Percentiles rank a stretch among this genome's conserved stretches.
Conservation (phyloP, 2,113 vertebrate species). For the Scomber scombrus region DNA sequence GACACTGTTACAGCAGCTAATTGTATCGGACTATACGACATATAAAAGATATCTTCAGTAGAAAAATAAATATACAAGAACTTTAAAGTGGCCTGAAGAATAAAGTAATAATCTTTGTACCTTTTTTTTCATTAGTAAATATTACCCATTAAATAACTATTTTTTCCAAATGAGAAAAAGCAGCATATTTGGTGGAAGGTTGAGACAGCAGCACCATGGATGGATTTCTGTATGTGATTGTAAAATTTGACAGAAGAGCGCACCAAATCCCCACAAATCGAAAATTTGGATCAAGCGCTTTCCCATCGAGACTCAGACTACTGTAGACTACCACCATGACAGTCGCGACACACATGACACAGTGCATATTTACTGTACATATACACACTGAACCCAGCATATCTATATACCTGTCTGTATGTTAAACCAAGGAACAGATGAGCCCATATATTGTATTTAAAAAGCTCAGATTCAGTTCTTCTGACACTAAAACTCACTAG, state of each 20-base stretch:
- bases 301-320: constrained; percentile 2
- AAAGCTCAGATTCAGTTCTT: neutral
- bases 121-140: constrained; percentile 63
- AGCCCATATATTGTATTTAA: constrained; percentile 20
- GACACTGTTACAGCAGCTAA: constrained; percentile 1
- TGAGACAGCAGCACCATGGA: constrained; percentile 60
- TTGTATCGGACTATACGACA: constrained; percentile 5
- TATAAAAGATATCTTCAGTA: constrained; percentile 32
- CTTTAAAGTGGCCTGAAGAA: constrained; percentile 37
- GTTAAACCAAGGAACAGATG: neutral
- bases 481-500: constrained; percentile 1
- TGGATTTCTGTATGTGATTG: constrained; percentile 17
- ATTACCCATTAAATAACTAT: constrained; percentile 61
- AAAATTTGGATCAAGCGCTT: constrained; percentile 23
- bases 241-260: constrained; percentile 16
- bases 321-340: neutral
- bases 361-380: constrained; percentile 24
- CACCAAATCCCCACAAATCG: constrained; percentile 27
- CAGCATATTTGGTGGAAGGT: constrained; percentile 68
- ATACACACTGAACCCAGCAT: constrained; percentile 9
- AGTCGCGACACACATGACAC: constrained; percentile 3
- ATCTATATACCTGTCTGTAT: constrained; percentile 24
- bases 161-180: constrained; percentile 61
- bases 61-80: constrained; percentile 65
- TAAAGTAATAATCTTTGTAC: constrained; percentile 41